Percentiles rank a stretch among this genome's conserved stretches.
Evolutionary conservation across 1,140 invertebrate species (phyloP).

Genomic region (Zaprionus ornatus): DNA sequence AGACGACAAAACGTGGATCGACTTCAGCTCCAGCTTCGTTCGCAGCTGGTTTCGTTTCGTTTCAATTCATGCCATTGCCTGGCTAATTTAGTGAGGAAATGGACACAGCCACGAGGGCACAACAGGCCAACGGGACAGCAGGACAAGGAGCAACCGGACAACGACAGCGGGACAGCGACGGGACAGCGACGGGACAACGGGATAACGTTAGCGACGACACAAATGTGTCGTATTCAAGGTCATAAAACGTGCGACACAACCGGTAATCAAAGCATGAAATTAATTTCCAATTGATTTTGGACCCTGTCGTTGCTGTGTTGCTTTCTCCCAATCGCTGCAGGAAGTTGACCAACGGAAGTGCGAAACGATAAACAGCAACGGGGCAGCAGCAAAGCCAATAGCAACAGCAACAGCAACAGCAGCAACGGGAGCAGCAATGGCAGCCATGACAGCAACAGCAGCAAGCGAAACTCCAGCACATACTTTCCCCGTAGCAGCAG

Average conservation of each 20-base stretch:
- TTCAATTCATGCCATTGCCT: constrained; percentile 79
- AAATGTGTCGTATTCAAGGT: constrained; percentile 80
- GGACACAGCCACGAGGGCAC: constrained; percentile 45
- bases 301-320: constrained; percentile 53
- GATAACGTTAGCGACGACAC: constrained; percentile 54
- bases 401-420: constrained; percentile 20
- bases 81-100: constrained; percentile 80
- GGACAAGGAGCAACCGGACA: constrained; percentile 9
- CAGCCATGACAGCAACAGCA: background rate
- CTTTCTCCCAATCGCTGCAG: constrained; percentile 67
- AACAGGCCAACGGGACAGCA: constrained; percentile 5
- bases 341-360: constrained; percentile 81
- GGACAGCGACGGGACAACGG: constrained; percentile 6
- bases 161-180: background rate
- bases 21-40: constrained; percentile 17
- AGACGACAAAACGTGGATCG: constrained; percentile 18
- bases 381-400: background rate
- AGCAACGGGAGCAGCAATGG: constrained; percentile 24
- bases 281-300: constrained; percentile 82
- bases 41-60: constrained; percentile 43
- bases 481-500: constrained; percentile 20
- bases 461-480: constrained; percentile 9
- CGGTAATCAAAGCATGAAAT: constrained; percentile 82
- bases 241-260: constrained; percentile 81
- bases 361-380: constrained; percentile 79